Evolutionary conservation across 2,113 vertebrate genomes (phyloP).

Genomic region (Coptodon bakossiorum): DNA sequence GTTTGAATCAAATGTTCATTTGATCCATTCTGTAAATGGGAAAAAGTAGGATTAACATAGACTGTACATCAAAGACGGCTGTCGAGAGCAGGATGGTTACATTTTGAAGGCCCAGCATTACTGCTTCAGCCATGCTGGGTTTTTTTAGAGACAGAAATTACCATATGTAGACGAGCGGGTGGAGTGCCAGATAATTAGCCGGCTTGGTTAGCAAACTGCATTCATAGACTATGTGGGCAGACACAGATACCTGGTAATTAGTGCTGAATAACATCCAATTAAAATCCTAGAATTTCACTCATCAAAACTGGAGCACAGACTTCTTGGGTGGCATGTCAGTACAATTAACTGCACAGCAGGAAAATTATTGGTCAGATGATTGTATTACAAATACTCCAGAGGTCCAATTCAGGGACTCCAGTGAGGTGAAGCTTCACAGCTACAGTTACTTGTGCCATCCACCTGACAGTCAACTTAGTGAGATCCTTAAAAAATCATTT

Average conservation of each 20-base stretch:
- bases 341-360: not conserved
- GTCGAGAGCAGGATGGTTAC: accelerated
- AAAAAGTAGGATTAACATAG: not conserved
- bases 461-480: accelerated
- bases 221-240: not conserved
- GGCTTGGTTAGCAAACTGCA: not conserved
- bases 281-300: not conserved
- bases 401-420: not conserved
- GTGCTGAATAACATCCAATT: not conserved
- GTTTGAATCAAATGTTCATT: not conserved
- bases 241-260: not conserved
- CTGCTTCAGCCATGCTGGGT: not conserved
- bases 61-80: not conserved
- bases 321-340: not conserved
- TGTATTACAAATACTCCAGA: not conserved
- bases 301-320: not conserved
- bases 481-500: accelerated
- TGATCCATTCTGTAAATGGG: accelerated
- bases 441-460: not conserved
- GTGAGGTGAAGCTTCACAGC: not conserved
- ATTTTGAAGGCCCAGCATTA: not conserved
- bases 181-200: not conserved
- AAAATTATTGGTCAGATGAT: not conserved
- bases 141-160: not conserved
- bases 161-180: not conserved